Base-by-base conservation (phyloP, 2,797 vertebrate species). In the Ceryle rudis region DNA sequence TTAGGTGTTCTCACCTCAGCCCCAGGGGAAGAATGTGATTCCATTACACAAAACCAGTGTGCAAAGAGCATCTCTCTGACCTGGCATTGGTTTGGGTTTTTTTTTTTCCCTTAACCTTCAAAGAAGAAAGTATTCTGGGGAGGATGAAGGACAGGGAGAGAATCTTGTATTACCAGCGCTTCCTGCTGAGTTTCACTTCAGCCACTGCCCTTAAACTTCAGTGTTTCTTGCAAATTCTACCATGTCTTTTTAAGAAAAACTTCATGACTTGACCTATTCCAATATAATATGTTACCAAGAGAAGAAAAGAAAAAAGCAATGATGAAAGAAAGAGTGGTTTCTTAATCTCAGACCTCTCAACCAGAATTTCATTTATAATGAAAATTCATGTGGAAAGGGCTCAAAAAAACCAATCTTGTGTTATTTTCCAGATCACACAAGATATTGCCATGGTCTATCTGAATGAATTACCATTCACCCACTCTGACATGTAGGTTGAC, bases 121-220 rank as follows among this genome's bases (percentile, higher is more conserved):
- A 55, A 77, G 41, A 78, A 67, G 39, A 69, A 78, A 62, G 51
- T 75, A 71, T 79, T 70, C 42, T 5, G 2, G 11, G 33, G n/a
- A 82, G 35, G 58, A 46, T 44, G 58, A 71, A 84, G 66, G 52
- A 41, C 4, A 2, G 44, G 39, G 42, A 75, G 46, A 69, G n/a
- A 47, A 91, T 66, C 41, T 77, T 84, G 65, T 78, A 86, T 79
- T 93, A 73, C 81, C 51, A 33, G 15, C 16, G 9, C 42, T 85
- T 91, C 81, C 86, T 86, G 86, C 81, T 79, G 91, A 84, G 66
- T 85, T 74, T 90, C 49, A 44, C 54, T 95, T 94, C 73, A 86
- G 39, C 6, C 66, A 10, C 23, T 42, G 65, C 57, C 62, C 58
- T 95, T 89, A 78, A 91, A 93, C 51, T 86, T 73, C 84, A 77